A percentile compares a stretch with the other conserved stretches of the same genome.
phyloP scores from a whole-genome alignment of 1,140 invertebrate genomes.

The Aphaenogaster floridana region DNA sequence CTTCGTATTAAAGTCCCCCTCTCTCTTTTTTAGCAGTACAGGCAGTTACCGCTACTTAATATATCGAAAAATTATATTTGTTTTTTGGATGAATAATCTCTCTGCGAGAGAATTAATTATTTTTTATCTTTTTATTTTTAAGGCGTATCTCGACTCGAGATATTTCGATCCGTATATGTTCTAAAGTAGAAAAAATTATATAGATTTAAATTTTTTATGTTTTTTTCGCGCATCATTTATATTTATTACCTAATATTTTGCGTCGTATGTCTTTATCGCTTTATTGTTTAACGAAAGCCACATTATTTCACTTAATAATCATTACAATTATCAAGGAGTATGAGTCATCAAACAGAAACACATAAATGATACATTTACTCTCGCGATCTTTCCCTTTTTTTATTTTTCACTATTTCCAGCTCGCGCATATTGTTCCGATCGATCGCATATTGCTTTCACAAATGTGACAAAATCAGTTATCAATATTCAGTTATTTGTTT shows the following conservation, averaged over 20 bases:
- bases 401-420: not conserved
- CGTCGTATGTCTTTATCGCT: not conserved
- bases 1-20: not conserved
- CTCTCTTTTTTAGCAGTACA: not conserved
- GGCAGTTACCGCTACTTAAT: not conserved
- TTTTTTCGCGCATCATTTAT: not conserved
- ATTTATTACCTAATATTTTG: slow-evolving; percentile 20
- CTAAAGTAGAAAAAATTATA: slow-evolving; percentile 46
- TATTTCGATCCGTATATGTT: slow-evolving; percentile 24
- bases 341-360: slow-evolving; percentile 2
- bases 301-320: slow-evolving; percentile 21
- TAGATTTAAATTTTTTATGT: slow-evolving; percentile 10
- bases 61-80: not conserved
- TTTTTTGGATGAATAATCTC: not conserved
- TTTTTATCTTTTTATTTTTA: slow-evolving; percentile 45
- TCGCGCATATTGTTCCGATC: slow-evolving; percentile 4
- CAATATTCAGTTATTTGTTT: slow-evolving; percentile 32
- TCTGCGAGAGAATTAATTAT: not conserved
- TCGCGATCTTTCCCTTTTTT: not conserved
- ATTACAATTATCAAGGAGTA: slow-evolving; percentile 5
- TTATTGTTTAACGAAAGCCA: slow-evolving; percentile 19
- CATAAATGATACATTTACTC: slow-evolving; percentile 11
- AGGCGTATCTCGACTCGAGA: slow-evolving; percentile 38
- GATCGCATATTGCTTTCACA: slow-evolving; percentile 68
- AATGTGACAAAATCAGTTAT: slow-evolving; percentile 55